These are phyloP conservation scores for Pristionchus entomophagus DNA, from an alignment of 2,888 invertebrate species.

Conservation along the genomic window DNA sequence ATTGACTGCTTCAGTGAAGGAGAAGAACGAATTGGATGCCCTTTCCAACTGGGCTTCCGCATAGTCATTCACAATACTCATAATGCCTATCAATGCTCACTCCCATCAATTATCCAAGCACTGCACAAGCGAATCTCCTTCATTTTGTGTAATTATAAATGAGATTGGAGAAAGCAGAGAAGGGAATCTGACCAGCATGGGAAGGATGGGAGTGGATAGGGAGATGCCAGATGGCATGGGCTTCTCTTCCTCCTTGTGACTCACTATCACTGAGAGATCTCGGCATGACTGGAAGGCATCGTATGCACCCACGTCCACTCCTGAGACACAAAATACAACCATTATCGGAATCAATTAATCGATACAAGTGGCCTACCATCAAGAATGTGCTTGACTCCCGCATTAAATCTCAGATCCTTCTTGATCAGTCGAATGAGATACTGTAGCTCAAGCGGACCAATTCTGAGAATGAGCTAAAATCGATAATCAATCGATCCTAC, in stretches of 20 bases:
- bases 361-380: slow-evolving; percentile 68
- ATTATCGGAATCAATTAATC: slow-evolving; percentile 77
- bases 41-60: neutral
- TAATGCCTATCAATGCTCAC: too few species aligned
- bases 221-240: slow-evolving; percentile 80
- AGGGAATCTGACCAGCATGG: slow-evolving; percentile 89
- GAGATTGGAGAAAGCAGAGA: too few species aligned
- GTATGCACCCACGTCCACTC: slow-evolving; percentile 90
- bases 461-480: neutral
- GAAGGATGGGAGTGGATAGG: slow-evolving; percentile 91
- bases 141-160: too few species aligned
- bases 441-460: slow-evolving; percentile 87
- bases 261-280: slow-evolving; percentile 54
- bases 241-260: slow-evolving; percentile 63
- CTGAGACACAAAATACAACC: slow-evolving; percentile 76
- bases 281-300: slow-evolving; percentile 82
- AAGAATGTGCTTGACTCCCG: slow-evolving; percentile 90
- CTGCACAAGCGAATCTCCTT: too few species aligned
- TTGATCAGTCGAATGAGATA: slow-evolving; percentile 90
- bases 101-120: too few species aligned
- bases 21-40: neutral
- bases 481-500: neutral
- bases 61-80: too few species aligned
- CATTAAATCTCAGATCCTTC: slow-evolving; percentile 88
- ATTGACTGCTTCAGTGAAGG: too few species aligned